Percentiles rank a stretch among this genome's conserved stretches.
Conservation (phyloP, 2,888 invertebrate species). For the Oscheius sp. region DNA sequence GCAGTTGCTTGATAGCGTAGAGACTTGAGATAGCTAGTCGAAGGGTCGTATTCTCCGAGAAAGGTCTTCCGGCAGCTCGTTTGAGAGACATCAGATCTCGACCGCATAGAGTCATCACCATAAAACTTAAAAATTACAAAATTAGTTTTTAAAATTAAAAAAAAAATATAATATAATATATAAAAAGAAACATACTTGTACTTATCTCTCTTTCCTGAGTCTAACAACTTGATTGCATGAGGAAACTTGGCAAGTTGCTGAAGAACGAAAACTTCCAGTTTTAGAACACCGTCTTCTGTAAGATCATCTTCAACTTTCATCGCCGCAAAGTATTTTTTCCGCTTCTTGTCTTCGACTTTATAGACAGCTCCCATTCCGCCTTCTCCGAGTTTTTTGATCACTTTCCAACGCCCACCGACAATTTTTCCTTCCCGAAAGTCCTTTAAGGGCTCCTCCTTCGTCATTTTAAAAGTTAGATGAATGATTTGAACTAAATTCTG, state of each 20-base stretch:
- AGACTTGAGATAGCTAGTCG: constrained; percentile 50
- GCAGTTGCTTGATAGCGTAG: constrained; percentile 52
- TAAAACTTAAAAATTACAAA: constrained; percentile 37
- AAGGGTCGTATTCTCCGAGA: constrained; percentile 46
- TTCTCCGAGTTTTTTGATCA: constrained; percentile 94
- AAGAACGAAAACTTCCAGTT: constrained; percentile 47
- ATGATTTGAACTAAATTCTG: too few species aligned
- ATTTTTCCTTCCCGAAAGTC: constrained; percentile 30
- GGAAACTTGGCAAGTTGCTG: constrained; percentile 30
- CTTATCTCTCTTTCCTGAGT: constrained; percentile 41
- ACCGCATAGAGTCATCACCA: constrained; percentile 53
- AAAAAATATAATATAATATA: not conserved
- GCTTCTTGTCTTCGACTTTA: constrained; percentile 82
- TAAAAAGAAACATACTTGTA: constrained; percentile 39
- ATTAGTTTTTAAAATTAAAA: not conserved
- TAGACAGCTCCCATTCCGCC: constrained; percentile 97
- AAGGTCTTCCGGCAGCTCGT: constrained; percentile 34
- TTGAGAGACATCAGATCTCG: constrained; percentile 51
- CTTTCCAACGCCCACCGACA: constrained; percentile 45
- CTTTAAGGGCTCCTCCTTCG: not conserved
- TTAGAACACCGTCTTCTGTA: constrained; percentile 49
- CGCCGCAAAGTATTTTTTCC: constrained; percentile 39
- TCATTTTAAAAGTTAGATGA: not conserved
- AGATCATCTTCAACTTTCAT: constrained; percentile 50
- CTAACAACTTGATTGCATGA: constrained; percentile 37